Conservation (phyloP, 2,797 vertebrate genomes). For the Crotalus adamanteus region DNA sequence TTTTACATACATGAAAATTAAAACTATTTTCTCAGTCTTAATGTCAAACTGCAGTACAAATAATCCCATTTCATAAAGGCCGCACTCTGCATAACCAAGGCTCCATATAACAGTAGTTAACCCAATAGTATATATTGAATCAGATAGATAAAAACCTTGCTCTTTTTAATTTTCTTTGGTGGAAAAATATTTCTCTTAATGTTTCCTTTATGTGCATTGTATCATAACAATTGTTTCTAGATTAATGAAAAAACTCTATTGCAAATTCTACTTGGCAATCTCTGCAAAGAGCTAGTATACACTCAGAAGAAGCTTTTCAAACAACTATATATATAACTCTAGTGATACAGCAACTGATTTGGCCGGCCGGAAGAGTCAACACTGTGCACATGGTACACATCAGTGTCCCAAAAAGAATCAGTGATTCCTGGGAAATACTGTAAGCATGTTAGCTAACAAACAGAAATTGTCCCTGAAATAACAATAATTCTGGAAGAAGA, state of each 20-base stretch:
- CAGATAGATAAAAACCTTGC: conserved; percentile 1
- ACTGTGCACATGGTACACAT: conserved; percentile 54
- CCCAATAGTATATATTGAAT: conserved; percentile 23
- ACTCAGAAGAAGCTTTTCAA: conserved; percentile 47
- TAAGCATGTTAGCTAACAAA: conserved; percentile 20
- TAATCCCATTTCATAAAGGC: background rate
- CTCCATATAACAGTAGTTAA: background rate
- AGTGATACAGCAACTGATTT: conserved; percentile 65
- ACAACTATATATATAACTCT: conserved; percentile 54
- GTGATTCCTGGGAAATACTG: conserved; percentile 40
- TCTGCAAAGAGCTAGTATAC: conserved; percentile 37
- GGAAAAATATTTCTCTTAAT: conserved; percentile 34
- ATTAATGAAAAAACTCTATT: conserved; percentile 56
- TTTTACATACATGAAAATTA: background rate
- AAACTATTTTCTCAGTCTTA: background rate
- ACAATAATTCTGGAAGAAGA: background rate
- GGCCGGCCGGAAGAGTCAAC: conserved; percentile 63
- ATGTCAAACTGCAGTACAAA: background rate
- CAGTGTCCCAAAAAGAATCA: conserved; percentile 45
- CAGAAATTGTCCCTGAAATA: conserved; percentile 28
- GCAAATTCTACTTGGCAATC: conserved; percentile 51
- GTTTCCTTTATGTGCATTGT: conserved; percentile 51
- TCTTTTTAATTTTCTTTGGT: conserved; percentile 6
- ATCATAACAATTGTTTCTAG: conserved; percentile 61
- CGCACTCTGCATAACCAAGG: background rate